phyloP scores from a whole-genome alignment of 1,140 invertebrate species.

The Pseudomyrmex sp. region DNA sequence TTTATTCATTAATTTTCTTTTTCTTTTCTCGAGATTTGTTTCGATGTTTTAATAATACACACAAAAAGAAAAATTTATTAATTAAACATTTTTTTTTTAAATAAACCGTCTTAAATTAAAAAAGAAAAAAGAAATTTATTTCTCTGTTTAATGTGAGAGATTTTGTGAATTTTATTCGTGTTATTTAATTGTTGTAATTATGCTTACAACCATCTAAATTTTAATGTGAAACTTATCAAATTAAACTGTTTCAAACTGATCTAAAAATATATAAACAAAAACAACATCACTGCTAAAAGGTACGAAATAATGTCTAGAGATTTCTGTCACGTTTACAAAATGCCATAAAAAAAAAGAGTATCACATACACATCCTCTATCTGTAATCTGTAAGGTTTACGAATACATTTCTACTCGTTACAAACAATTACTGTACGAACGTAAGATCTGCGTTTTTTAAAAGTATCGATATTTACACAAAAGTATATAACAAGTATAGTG shows the following conservation, averaged over 20 bases:
- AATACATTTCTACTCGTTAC: slow-evolving; percentile 9
- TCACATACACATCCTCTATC: background rate
- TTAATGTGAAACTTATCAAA: slow-evolving; percentile 30
- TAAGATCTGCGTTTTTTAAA: slow-evolving; percentile 16
- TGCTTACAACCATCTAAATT: background rate
- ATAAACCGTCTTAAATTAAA: too few relatives aligned
- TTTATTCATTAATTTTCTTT: too few relatives aligned
- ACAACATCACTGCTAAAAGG: slow-evolving; percentile 75
- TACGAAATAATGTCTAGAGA: slow-evolving; percentile 14
- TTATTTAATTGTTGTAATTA: slow-evolving; percentile 12
- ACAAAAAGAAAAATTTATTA: too few relatives aligned
- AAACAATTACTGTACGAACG: slow-evolving; percentile 2
- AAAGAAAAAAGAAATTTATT: background rate
- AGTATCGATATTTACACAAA: slow-evolving; percentile 23
- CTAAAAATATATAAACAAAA: slow-evolving; percentile 58
- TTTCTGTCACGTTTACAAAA: slow-evolving; percentile 32
- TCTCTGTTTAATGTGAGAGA: background rate
- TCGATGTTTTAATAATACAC: too few relatives aligned
- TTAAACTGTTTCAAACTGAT: slow-evolving; percentile 57
- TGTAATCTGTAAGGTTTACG: slow-evolving; percentile 20
- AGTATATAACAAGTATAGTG: slow-evolving; percentile 24
- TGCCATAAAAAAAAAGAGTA: slow-evolving; percentile 20
- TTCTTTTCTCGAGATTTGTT: too few relatives aligned
- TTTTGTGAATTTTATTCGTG: background rate
- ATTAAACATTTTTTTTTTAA: too few relatives aligned